phyloP scores from a whole-genome alignment of 2,797 vertebrate species.

The Artibeus jamaicensis region DNA sequence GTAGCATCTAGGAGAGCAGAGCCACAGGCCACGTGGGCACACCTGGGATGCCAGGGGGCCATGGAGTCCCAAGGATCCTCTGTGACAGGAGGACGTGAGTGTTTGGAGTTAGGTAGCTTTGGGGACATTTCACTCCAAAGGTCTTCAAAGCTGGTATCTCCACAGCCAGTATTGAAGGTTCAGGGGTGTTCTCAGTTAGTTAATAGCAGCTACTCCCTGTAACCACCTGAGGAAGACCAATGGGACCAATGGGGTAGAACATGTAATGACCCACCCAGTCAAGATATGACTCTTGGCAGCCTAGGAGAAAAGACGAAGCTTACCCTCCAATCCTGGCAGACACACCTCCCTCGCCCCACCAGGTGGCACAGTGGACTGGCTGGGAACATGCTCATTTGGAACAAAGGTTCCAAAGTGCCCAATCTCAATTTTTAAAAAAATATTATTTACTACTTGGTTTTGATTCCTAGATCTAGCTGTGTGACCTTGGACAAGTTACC shows the following conservation, averaged over 20 bases:
- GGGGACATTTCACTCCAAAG: neutral
- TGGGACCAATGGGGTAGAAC: neutral
- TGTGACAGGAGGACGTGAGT: fast-evolving
- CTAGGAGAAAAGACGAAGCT: no score
- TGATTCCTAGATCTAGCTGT: neutral
- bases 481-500: neutral
- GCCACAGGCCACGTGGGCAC: fast-evolving
- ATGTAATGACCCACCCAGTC: neutral
- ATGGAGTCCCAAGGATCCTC: neutral
- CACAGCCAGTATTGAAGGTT: neutral
- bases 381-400: neutral
- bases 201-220: neutral
- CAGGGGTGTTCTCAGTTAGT: fast-evolving
- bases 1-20: neutral
- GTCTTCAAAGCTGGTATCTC: neutral
- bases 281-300: neutral
- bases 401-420: neutral
- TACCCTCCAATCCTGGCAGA: neutral
- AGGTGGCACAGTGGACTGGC: fast-evolving
- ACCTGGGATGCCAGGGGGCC: neutral
- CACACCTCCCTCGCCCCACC: fast-evolving
- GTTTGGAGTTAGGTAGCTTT: neutral
- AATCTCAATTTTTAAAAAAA: neutral
- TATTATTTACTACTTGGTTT: neutral
- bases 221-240: neutral